These are phyloP conservation scores for Dendrocopos noguchii DNA, from an alignment of 2,113 vertebrate species.

Conservation along the genomic window DNA sequence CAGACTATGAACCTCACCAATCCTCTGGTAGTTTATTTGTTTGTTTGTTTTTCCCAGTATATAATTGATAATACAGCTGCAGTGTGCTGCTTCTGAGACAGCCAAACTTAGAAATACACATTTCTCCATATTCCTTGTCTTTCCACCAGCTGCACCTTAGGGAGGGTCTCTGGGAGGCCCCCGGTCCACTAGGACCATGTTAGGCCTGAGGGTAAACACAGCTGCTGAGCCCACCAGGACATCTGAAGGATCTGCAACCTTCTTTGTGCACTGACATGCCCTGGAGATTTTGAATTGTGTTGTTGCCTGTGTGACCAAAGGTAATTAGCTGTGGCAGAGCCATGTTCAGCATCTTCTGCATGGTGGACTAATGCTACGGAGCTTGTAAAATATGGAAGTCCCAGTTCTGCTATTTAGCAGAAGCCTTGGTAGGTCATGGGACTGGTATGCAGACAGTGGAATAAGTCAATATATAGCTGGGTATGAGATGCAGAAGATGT, in stretches of 20 bases:
- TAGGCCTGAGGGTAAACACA: neutral
- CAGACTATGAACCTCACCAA: slow-evolving; percentile 1
- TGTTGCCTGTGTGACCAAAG: neutral
- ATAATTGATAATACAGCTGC: neutral
- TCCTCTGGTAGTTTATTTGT: neutral
- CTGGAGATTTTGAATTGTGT: neutral
- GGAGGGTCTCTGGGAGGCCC: neutral
- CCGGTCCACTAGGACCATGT: neutral
- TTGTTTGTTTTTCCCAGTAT: slow-evolving; percentile 17
- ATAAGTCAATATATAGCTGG: neutral
- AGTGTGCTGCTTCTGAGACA: neutral
- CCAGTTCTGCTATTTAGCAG: neutral
- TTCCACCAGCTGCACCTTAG: neutral
- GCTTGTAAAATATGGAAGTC: neutral
- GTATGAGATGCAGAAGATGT: neutral
- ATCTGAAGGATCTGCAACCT: neutral
- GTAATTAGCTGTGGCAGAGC: neutral
- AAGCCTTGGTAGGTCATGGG: neutral
- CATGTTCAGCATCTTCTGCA: neutral
- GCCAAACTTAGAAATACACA: neutral
- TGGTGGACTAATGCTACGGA: neutral
- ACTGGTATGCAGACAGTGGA: neutral
- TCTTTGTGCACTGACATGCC: neutral
- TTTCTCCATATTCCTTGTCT: neutral
- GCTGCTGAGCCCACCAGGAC: neutral